phyloP scores from a whole-genome alignment of 1,140 invertebrate genomes.

The Dendrolimus kikuchii region DNA sequence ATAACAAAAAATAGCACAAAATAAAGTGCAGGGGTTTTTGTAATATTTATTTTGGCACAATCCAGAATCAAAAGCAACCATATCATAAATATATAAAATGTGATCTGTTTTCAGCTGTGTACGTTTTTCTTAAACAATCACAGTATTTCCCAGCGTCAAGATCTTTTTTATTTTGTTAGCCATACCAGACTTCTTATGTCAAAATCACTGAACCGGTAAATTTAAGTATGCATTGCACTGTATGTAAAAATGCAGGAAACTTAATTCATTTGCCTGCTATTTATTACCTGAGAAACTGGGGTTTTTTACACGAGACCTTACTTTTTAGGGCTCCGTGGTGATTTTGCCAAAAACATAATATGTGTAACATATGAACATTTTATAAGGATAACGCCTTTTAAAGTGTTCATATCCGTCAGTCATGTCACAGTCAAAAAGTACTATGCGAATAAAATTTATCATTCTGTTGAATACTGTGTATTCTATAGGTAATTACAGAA shows the following conservation, averaged over 20 bases:
- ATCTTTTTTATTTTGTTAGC: constrained; percentile 1
- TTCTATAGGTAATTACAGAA: too few relatives aligned
- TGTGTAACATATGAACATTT: too few relatives aligned
- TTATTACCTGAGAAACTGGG: constrained; percentile 7
- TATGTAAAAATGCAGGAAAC: constrained; percentile 15
- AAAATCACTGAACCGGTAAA: constrained; percentile 15
- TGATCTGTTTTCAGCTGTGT: not conserved
- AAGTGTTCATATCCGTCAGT: too few relatives aligned
- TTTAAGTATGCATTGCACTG: constrained; percentile 14
- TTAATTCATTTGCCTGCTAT: constrained; percentile 10
- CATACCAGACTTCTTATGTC: constrained; percentile 11
- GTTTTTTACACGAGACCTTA: constrained; percentile 1
- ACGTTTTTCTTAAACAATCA: too few relatives aligned
- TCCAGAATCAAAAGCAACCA: constrained; percentile 39
- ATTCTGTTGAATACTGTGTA: too few relatives aligned
- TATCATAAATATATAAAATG: constrained; percentile 1
- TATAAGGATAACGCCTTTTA: too few relatives aligned
- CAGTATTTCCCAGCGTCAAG: too few relatives aligned
- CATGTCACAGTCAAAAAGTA: too few relatives aligned
- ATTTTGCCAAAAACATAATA: too few relatives aligned
- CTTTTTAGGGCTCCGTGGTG: too few relatives aligned
- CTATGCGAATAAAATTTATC: too few relatives aligned
- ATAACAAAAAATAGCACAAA: not conserved
- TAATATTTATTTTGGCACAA: constrained; percentile 59
- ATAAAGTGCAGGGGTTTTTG: constrained; percentile 7